Evolutionary conservation across 2,797 vertebrate genomes (phyloP), one percentile per base, ranked within the genome.

Genomic region (Hippoglossus hippoglossus): DNA sequence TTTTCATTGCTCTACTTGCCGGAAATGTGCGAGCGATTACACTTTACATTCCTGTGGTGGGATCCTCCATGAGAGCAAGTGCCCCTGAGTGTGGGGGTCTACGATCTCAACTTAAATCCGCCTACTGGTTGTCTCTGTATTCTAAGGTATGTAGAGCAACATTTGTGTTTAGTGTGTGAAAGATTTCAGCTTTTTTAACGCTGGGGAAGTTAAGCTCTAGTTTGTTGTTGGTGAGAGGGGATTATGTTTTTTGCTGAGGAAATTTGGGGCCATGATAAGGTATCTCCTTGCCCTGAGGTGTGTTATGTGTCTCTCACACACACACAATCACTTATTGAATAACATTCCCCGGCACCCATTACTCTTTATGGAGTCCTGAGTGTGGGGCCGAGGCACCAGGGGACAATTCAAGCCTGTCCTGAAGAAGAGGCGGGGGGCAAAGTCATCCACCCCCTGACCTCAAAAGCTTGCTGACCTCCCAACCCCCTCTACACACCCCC

Each of bases 1-100:
- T 82, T 84, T 81, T 83, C 72, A 77, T 64, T 63, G 62, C 73
- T 47, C 63, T 34, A 50, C 71, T 83, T 31, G 68, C 54, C 73
- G 57, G 71, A 83, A 91, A 90, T 58, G 83, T 91, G 89, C 63
- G 73, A 79, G 69, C 83, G 75, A 91, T 91, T 91, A 89, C 75
- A 77, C 67, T 76, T 79, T 77, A 62, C 83, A 89, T 92, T 91
- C 85, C 79, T 92, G 88, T 5, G 86, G 91, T 13, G 24, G 75
- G 81, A 85, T 84, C 80, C 73, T 84, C 79, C 81, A 65, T 1
- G 54, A 69, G 71, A 79, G 73, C 82, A 82, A 88, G 88, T 73
- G 83, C 81, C 72, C 59, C 74, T 58, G 58, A 53, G 71, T 31
- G 61, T 34, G 57, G 54, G 26, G 12, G 44, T 49, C n/a, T 21